Evolutionary conservation across 2,113 vertebrate species (phyloP), one percentile per base, ranked within the genome.

Genomic region (Pavo muticus): DNA sequence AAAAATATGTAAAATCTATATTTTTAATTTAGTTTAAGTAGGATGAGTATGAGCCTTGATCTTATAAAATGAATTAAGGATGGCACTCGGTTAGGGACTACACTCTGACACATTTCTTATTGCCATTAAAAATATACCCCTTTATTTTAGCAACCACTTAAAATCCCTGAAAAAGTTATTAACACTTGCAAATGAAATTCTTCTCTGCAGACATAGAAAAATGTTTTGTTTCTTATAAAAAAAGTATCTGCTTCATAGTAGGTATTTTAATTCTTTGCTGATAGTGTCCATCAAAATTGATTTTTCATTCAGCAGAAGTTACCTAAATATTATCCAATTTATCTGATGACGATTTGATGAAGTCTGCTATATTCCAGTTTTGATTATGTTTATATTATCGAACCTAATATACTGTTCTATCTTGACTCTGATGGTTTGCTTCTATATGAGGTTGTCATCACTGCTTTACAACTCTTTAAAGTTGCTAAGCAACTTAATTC

Each of bases 401-500:
- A 24, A 10, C 6, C 37, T 85, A 52, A 32, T 73, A 83, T 19
- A 61, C 19, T 50, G 6, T 81, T 83, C n/a, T 93, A 11, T 90
- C 29, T 76, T 85, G 78, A 64, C 24, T 90, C 82, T 80, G 70
- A 87, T 82, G 37, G 30, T 65, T 70, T 90, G 48, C 57, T 91
- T n/a, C 30, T 44, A 2, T 37, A 57, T 57, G 27, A 88, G 39
- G 13, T 29, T 85, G 59, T 40, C 65, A 77, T 44, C 69, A 73
- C 24, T 84, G 6, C 19, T 93, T 93, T 89, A 71, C 6, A 11
- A 42, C 39, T 67, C 71, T 82, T 82, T 88, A 73, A 78, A 94
- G 74, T 61, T 93, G 10, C 64, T 93, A 82, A 39, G 68, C 15
- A 84, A 44, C 23, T 79, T 84, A 77, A 84, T 94, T 94, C 3